Percentiles rank a stretch among this genome's conserved stretches.
phyloP scores from a whole-genome alignment of 2,888 invertebrate genomes.

The Caenorhabditis macrosperma region DNA sequence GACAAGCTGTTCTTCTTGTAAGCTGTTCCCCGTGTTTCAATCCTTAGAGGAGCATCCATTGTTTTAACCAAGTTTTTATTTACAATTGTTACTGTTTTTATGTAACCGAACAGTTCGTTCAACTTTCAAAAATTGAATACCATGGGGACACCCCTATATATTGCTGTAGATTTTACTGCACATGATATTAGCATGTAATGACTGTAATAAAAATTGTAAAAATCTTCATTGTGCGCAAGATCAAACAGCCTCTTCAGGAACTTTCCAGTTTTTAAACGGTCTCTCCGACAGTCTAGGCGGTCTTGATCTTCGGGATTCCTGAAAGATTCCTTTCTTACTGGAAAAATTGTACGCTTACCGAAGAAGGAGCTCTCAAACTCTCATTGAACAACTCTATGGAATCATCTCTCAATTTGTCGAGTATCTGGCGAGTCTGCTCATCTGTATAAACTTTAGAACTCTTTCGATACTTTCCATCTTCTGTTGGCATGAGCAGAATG shows the following conservation, averaged over 20 bases:
- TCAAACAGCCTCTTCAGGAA: conserved; percentile 49
- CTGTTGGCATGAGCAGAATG: conserved; percentile 70
- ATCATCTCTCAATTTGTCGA: conserved; percentile 61
- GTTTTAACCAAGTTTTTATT: neutral
- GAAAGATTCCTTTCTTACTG: neutral
- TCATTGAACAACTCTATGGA: conserved; percentile 65
- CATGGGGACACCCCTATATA: neutral
- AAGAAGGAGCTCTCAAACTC: conserved; percentile 13
- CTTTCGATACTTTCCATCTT: conserved; percentile 64
- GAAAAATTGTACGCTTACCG: neutral
- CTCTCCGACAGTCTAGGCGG: conserved; percentile 38
- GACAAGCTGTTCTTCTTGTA: conserved; percentile 70
- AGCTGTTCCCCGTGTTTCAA: neutral
- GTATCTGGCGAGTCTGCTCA: conserved; percentile 61
- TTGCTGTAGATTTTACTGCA: neutral
- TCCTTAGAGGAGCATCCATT: neutral
- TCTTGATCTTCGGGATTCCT: conserved; percentile 24
- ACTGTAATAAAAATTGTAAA: conserved; percentile 1
- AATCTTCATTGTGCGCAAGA: neutral
- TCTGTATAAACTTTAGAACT: conserved; percentile 62
- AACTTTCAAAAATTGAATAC: neutral
- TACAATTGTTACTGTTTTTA: neutral
- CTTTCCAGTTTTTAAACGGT: conserved; percentile 41
- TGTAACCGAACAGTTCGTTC: neutral
- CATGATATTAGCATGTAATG: neutral